These are phyloP conservation scores for Hycleus phaleratus DNA, from an alignment of 1,140 invertebrate genomes.

Conservation along the genomic window DNA sequence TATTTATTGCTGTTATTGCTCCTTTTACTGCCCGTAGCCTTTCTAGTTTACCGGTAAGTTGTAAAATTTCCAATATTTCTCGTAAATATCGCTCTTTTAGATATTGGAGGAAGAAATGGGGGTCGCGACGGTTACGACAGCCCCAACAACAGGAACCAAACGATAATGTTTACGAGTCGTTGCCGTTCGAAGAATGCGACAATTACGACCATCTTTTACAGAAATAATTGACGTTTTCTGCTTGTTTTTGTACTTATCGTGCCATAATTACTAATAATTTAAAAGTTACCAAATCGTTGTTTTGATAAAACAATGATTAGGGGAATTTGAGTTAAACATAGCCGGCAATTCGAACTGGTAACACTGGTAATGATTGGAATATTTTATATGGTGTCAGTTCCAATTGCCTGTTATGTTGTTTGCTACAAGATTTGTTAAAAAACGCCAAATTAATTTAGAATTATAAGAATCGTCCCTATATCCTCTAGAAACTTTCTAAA, in stretches of 20 bases:
- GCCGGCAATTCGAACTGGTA: no score
- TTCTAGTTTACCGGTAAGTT: slow-evolving; percentile 24
- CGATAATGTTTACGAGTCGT: slow-evolving; percentile 22
- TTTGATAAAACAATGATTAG: no score
- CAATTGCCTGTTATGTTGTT: no score
- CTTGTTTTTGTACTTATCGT: slow-evolving; percentile 16
- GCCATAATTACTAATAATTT: neutral
- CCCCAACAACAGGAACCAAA: neutral
- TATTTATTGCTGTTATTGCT: slow-evolving; percentile 24
- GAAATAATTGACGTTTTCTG: slow-evolving; percentile 10
- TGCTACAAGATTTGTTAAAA: no score
- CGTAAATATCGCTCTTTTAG: slow-evolving; percentile 11
- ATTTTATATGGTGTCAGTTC: no score
- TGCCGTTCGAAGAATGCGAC: slow-evolving; percentile 26
- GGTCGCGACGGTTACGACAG: neutral
- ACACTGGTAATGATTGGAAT: no score
- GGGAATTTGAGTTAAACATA: no score
- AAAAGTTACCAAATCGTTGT: no score
- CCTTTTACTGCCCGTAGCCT: slow-evolving; percentile 22
- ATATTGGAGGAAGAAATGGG: slow-evolving; percentile 14
- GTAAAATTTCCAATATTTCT: neutral
- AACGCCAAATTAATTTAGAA: no score
- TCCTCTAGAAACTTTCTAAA: no score
- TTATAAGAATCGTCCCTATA: no score
- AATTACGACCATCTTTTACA: slow-evolving; percentile 26